Percentiles rank a stretch among this genome's conserved stretches.
Conservation (phyloP, 2,888 invertebrate genomes). For the Odiellus spinosus region DNA sequence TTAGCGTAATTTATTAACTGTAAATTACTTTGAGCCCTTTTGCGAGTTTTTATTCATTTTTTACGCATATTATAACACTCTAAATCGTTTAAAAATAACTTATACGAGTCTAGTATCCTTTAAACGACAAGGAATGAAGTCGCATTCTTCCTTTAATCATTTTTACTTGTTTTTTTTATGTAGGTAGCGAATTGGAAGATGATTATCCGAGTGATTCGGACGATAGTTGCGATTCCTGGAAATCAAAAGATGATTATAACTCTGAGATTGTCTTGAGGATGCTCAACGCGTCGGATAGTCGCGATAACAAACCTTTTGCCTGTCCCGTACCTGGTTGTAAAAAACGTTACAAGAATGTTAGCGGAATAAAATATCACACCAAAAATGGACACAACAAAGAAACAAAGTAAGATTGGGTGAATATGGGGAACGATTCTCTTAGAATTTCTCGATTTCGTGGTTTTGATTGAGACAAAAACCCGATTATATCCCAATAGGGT, state of each 20-base stretch:
- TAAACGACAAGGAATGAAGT: too few relatives aligned
- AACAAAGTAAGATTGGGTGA: conserved; percentile 50
- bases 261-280: conserved; percentile 52
- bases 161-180: conserved; percentile 4
- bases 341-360: conserved; percentile 72
- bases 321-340: conserved; percentile 74
- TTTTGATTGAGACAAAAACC: too few relatives aligned
- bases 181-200: conserved; percentile 29
- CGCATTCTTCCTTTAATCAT: too few relatives aligned
- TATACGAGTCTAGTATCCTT: too few relatives aligned
- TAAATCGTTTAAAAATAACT: too few relatives aligned
- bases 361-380: conserved; percentile 74
- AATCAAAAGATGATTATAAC: conserved; percentile 49
- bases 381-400: conserved; percentile 74
- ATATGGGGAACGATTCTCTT: too few relatives aligned
- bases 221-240: conserved; percentile 52
- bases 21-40: too few relatives aligned
- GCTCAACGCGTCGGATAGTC: conserved; percentile 23
- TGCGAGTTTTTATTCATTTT: too few relatives aligned
- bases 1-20: too few relatives aligned
- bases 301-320: conserved; percentile 58
- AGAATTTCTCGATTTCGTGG: too few relatives aligned
- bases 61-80: too few relatives aligned
- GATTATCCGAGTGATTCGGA: conserved; percentile 45
- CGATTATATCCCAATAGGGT: too few relatives aligned